Evolutionary conservation across 2,888 invertebrate species (phyloP), one percentile per base, ranked within the genome.

Genomic region (Cerastis rubricosa): DNA sequence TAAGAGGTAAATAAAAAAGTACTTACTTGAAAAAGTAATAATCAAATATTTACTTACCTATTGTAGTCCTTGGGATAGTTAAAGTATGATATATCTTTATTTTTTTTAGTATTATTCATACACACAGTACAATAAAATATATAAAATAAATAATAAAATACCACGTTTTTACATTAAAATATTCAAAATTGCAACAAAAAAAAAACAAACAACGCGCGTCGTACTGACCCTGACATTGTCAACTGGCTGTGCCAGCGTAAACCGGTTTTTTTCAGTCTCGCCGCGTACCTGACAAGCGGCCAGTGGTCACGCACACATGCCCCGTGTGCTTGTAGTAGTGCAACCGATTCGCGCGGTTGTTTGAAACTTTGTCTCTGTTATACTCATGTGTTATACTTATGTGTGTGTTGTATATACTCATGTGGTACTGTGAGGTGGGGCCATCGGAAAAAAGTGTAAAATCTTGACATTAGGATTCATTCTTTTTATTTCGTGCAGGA

Each of bases 181-280:
- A 65, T 65, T 65, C 14, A 47, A 66, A 66, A 25, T 43, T 43
- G 14, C 12, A 64, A 64, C 57, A n/a, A n/a, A 25, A 57, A 57
- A 6, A 57, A 64, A 43, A 64, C 22, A 11, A 22, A 63, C 40
- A 43, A 64, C 61, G 22, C 22, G 22, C 35, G 35, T 61, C n/a
- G 64, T n/a, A 7, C 14, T 65, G n/a, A 65, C 43, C 43, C 43
- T n/a, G 12, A 25, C 25, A 45, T 65, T 45, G 65, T 65, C 65
- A 14, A 65, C 65, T 65, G 65, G 45, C 43, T 43, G 43, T 65
- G 64, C 25, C n/a, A 45, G 66, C 19, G 49, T 66, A 49, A 66
- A 66, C 49, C 22, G 65, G 45, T 45, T 65, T 65, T 65, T 45
- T 25, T 19, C 25, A 47, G 65, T 25, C 45, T 47, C 45, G 25